phyloP scores from a whole-genome alignment of 2,113 vertebrate genomes.

The Macrotis lagotis region DNA sequence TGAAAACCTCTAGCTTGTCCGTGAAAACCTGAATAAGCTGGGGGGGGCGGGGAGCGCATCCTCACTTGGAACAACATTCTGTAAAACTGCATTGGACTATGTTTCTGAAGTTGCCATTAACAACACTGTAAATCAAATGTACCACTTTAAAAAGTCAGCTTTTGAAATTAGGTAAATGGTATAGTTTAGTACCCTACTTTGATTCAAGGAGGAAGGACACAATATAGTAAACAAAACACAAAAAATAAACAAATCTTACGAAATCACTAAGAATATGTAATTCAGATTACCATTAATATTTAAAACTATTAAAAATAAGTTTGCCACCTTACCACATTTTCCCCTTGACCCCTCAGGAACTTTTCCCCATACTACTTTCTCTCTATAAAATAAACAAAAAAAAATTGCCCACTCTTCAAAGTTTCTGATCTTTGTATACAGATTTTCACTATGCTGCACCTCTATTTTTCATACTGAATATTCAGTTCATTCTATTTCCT shows the following conservation, averaged over 20 bases:
- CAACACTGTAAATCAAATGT: constrained; percentile 46
- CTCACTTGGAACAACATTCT: constrained; percentile 58
- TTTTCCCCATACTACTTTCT: constrained; percentile 59
- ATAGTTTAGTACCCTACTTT: constrained; percentile 71
- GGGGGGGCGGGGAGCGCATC: constrained; percentile 12
- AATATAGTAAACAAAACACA: constrained; percentile 80
- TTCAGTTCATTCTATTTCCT: constrained; percentile 62
- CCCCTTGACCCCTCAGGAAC: constrained; percentile 53
- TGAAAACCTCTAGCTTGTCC: constrained; percentile 82
- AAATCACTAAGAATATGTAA: constrained; percentile 80
- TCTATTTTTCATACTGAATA: constrained; percentile 63
- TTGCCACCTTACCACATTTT: constrained; percentile 82
- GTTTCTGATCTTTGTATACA: constrained; percentile 65
- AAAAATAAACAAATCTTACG: constrained; percentile 82
- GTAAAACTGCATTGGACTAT: constrained; percentile 71
- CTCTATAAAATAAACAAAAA: background rate
- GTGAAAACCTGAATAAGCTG: constrained; percentile 80
- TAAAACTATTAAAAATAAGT: constrained; percentile 85
- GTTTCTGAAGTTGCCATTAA: constrained; percentile 48
- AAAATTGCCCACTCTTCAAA: constrained; percentile 65
- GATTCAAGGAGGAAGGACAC: constrained; percentile 77
- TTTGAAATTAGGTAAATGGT: constrained; percentile 59
- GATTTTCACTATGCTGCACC: constrained; percentile 63
- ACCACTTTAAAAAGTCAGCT: constrained; percentile 67
- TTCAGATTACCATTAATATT: constrained; percentile 80